Evolutionary conservation across 2,888 invertebrate genomes (phyloP).

Genomic region (Exephanes ischioxanthus): DNA sequence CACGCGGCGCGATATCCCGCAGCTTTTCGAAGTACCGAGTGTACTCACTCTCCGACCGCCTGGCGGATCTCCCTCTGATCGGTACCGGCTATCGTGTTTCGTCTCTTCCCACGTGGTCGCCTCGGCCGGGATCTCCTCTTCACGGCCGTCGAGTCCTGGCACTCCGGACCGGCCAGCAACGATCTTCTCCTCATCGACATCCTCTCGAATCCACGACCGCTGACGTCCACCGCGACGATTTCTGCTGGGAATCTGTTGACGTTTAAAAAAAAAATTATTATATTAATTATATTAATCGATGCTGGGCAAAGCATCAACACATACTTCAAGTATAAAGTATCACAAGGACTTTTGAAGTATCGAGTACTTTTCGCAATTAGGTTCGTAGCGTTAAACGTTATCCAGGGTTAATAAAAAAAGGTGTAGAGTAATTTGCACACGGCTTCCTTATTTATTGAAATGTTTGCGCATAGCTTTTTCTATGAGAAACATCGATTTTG

Average conservation of each 20-base stretch:
- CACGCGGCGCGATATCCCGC: conserved; percentile 6
- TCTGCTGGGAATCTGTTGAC: conserved; percentile 93
- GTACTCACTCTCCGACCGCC: conserved; percentile 93
- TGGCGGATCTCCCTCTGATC: conserved; percentile 96
- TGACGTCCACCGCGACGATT: conserved; percentile 95
- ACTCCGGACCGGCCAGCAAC: conserved; percentile 86
- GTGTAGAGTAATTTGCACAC: no score
- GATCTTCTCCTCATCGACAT: conserved; percentile 95
- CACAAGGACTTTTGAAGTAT: no score
- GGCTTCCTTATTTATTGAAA: no score
- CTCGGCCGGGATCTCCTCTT: conserved; percentile 90
- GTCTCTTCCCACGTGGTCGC: conserved; percentile 92
- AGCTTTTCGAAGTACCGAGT: conserved; percentile 50
- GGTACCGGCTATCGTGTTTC: conserved; percentile 96
- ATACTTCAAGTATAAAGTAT: no score
- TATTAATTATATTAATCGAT: background rate
- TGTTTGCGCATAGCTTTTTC: no score
- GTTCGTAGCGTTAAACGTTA: background rate
- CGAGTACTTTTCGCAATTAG: no score
- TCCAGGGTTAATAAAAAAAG: no score
- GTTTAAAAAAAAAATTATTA: background rate
- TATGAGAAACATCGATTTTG: no score
- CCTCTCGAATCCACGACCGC: conserved; percentile 94
- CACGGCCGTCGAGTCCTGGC: conserved; percentile 82
- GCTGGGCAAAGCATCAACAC: no score